Evolutionary conservation across 2,113 vertebrate species (phyloP), one percentile per base, ranked within the genome.

Genomic region (Podocnemis expansa): DNA sequence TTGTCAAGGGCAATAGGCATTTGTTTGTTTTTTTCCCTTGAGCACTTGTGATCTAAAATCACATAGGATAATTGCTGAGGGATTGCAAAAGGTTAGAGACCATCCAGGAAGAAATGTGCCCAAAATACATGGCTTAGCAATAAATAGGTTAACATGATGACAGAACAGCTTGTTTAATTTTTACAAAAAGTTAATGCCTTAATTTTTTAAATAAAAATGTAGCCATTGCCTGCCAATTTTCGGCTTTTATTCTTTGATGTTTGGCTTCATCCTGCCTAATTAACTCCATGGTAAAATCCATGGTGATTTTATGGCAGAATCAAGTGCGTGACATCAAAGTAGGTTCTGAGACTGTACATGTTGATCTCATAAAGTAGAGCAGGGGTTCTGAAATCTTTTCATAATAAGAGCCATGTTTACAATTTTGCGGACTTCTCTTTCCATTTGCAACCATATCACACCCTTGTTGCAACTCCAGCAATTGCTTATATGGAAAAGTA

Each of bases 41-140:
- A 90, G 81, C 2, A 0, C 55, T 58, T 76, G 43, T 75, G 52
- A 54, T 94, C 34, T 95, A 70, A 93, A 90, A 79, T 88, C 82
- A 90, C 51, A 79, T 76, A 58, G 88, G 84, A 55, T 90, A 91
- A 76, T 82, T 84, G 84, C 80, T 91, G 63, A 49, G 94, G 87
- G 78, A 84, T 91, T 63, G 45, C 49, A 89, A 56, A 94, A 89
- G 73, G 63, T 89, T 70, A 88, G 63, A 11, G 91, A 52, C 7
- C 1, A 2, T 81, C 79, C 88, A 43, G 78, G 70, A 75, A 79
- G 82, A 90, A 5, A 89, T 89, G 90, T 2, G 82, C 10, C 56
- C 31, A n/a, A n/a, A 91, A 73, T 31, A 41, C 2, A 3, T 70
- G 43, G 43, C 27, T 91, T 89, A 78, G 55, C 16, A 73, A 73